Percentiles rank a stretch among this genome's conserved stretches.
Conservation (phyloP, 2,113 vertebrate genomes). For the Ictalurus furcatus region DNA sequence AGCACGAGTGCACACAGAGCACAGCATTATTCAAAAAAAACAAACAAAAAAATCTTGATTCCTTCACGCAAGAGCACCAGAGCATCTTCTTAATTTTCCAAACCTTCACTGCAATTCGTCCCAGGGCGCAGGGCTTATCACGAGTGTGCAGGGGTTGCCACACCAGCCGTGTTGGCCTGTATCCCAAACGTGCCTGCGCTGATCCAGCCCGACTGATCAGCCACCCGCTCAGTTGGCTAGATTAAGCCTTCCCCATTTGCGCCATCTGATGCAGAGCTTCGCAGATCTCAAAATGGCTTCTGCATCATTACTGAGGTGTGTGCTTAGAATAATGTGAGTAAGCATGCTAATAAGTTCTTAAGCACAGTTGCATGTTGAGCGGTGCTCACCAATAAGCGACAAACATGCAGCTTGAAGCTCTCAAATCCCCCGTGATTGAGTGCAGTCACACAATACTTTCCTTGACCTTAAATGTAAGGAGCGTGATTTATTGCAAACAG, state of each 20-base stretch:
- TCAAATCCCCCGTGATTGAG: background rate
- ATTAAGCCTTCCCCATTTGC: slow-evolving; percentile 52
- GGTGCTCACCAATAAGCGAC: background rate
- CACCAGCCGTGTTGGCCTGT: slow-evolving; percentile 44
- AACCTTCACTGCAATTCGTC: slow-evolving; percentile 15
- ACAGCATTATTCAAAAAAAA: slow-evolving; percentile 18
- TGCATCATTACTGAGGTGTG: slow-evolving; percentile 46
- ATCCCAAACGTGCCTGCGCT: slow-evolving; percentile 49
- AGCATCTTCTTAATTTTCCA: slow-evolving; percentile 45
- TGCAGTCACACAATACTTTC: slow-evolving; percentile 15
- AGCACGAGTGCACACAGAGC: slow-evolving; percentile 23
- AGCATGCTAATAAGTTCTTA: slow-evolving; percentile 20
- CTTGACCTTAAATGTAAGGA: slow-evolving; percentile 44
- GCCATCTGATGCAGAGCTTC: slow-evolving; percentile 43
- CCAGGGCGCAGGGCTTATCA: slow-evolving; percentile 43
- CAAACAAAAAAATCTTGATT: slow-evolving; percentile 18
- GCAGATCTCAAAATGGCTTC: slow-evolving; percentile 59
- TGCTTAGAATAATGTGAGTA: slow-evolving; percentile 33
- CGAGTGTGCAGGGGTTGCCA: slow-evolving; percentile 38
- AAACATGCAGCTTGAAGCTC: background rate
- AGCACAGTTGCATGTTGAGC: background rate
- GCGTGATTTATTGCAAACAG: slow-evolving; percentile 51
- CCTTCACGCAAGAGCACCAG: slow-evolving; percentile 41
- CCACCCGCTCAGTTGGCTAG: slow-evolving; percentile 51
- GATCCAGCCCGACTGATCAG: slow-evolving; percentile 48